These are phyloP conservation scores for Platichthys stellatus DNA, from an alignment of 2,113 vertebrate species.

Conservation along the genomic window DNA sequence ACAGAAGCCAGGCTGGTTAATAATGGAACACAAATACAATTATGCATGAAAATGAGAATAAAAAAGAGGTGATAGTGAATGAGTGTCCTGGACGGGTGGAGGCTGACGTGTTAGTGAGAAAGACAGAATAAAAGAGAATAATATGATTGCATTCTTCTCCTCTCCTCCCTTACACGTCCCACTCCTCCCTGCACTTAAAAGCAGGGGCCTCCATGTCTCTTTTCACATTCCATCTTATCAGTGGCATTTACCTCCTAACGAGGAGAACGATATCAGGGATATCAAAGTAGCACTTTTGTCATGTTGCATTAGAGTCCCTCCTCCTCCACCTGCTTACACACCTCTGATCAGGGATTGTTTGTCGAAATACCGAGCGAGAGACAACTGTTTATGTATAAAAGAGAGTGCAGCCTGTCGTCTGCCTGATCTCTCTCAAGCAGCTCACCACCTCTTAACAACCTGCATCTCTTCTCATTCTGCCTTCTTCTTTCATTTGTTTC, in stretches of 20 bases:
- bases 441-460: slow-evolving; percentile 53
- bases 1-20: not conserved
- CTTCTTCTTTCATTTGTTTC: not conserved
- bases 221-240: slow-evolving; percentile 81
- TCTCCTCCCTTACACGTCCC: slow-evolving; percentile 62
- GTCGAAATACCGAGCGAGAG: slow-evolving; percentile 73
- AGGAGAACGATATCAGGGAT: slow-evolving; percentile 69
- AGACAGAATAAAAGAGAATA: slow-evolving; percentile 60
- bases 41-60: slow-evolving; percentile 15
- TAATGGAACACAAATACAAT: slow-evolving; percentile 14
- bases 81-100: slow-evolving; percentile 42
- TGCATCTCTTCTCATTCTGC: slow-evolving; percentile 43
- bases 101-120: slow-evolving; percentile 32
- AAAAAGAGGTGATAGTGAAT: slow-evolving; percentile 36
- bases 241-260: slow-evolving; percentile 78
- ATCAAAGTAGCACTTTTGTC: slow-evolving; percentile 84
- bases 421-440: slow-evolving; percentile 69
- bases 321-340: slow-evolving; percentile 70
- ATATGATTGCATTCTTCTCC: slow-evolving; percentile 46
- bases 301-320: slow-evolving; percentile 75
- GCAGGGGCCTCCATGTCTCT: slow-evolving; percentile 69
- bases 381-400: slow-evolving; percentile 78
- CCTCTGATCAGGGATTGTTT: slow-evolving; percentile 81
- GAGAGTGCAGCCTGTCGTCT: slow-evolving; percentile 55
- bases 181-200: slow-evolving; percentile 76